These are phyloP conservation scores for Apantesis nais DNA, from an alignment of 2,888 invertebrate genomes.

Conservation along the genomic window DNA sequence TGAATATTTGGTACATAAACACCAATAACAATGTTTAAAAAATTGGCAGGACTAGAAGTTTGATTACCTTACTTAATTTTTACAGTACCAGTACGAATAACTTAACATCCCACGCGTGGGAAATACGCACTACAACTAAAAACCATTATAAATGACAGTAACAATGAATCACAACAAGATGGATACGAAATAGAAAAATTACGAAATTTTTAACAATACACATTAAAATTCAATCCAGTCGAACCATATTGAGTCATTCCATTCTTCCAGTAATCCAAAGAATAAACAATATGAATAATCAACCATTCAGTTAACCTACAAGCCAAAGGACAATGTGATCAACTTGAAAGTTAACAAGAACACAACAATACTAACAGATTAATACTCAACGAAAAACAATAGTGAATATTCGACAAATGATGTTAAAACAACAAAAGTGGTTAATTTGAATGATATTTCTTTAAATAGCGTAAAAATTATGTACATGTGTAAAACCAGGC, in stretches of 20 bases:
- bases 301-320: conserved; percentile 43
- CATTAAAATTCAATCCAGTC: conserved; percentile 5
- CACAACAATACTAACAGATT: conserved; percentile 57
- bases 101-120: background rate
- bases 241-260: conserved; percentile 15
- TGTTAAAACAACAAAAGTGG: conserved; percentile 47
- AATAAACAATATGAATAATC: conserved; percentile 28
- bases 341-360: conserved; percentile 25
- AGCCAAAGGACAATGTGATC: conserved; percentile 35
- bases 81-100: background rate
- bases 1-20: too few relatives aligned
- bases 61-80: too few relatives aligned
- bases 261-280: conserved; percentile 5
- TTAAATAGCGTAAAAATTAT: conserved; percentile 70
- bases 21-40: too few relatives aligned
- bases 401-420: conserved; percentile 35
- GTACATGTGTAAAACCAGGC: conserved; percentile 59
- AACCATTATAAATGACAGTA: background rate
- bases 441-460: conserved; percentile 53
- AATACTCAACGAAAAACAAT: conserved; percentile 57
- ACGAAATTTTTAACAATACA: background rate
- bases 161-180: background rate
- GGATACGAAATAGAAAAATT: background rate
- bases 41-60: too few relatives aligned
- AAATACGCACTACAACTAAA: background rate